These are phyloP conservation scores for Etheostoma nigrum DNA, from an alignment of 2,797 vertebrate species.

Conservation along the genomic window DNA sequence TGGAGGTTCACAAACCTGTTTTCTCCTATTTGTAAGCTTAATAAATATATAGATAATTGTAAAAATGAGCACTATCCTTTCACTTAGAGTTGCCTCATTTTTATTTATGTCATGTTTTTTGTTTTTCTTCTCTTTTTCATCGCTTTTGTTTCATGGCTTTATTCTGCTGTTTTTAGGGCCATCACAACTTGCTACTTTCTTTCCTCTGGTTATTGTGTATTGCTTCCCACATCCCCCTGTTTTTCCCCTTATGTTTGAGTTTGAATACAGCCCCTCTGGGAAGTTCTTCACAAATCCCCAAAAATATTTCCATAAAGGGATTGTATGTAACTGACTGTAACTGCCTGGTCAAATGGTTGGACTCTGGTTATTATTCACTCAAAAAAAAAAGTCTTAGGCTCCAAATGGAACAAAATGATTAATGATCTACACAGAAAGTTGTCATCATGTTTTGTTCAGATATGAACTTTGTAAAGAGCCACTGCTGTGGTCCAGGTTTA, in stretches of 20 bases:
- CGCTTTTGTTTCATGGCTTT: slow-evolving; percentile 52
- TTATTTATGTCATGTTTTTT: slow-evolving; percentile 73
- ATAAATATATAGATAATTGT: slow-evolving; percentile 69
- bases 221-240: slow-evolving; percentile 58
- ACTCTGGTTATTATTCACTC: slow-evolving; percentile 63
- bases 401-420: slow-evolving; percentile 27
- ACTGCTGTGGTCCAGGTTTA: slow-evolving; percentile 33
- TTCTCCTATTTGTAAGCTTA: slow-evolving; percentile 64
- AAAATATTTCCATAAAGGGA: slow-evolving; percentile 25
- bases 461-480: slow-evolving; percentile 31
- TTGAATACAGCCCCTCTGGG: slow-evolving; percentile 22
- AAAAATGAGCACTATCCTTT: slow-evolving; percentile 68
- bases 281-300: slow-evolving; percentile 37
- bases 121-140: slow-evolving; percentile 26
- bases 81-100: slow-evolving; percentile 71
- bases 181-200: slow-evolving; percentile 59
- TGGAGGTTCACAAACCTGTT: slow-evolving; percentile 42
- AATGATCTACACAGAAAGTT: slow-evolving; percentile 30
- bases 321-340: slow-evolving; percentile 35
- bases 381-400: slow-evolving; percentile 65
- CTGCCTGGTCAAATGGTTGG: slow-evolving; percentile 23
- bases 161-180: slow-evolving; percentile 63
- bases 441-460: slow-evolving; percentile 45
- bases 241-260: slow-evolving; percentile 49
- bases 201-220: slow-evolving; percentile 68